Base-by-base conservation (phyloP, 2,888 invertebrate genomes). In the Drosophila emarginata region DNA sequence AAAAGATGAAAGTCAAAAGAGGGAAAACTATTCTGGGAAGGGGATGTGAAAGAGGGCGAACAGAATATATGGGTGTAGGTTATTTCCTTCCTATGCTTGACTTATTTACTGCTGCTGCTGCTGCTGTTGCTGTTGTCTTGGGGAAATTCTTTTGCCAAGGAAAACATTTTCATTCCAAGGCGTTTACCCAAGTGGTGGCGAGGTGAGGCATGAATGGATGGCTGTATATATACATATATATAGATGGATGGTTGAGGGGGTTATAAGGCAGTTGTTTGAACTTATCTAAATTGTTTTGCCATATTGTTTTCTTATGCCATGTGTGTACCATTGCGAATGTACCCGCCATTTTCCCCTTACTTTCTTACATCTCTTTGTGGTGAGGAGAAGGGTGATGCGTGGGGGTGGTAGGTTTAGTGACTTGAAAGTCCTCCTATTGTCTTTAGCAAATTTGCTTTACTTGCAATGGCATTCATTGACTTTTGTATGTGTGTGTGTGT, bases 241-340 rank as follows among this genome's bases (percentile, higher is more conserved):
- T 21, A n/a, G 11, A 15, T 3, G 15, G 7, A 14, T 9, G 14
- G 14, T 39, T n/a, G 36, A 4, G 53, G 12, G 7, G 37, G 26
- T 37, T 23, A 53, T 11, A 61, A 65, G 85, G 74, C 77, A 79
- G 80, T 85, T 85, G 86, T 76, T 85, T 88, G 88, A 84, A 84
- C 83, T 88, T 88, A 88, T 88, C 83, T 84, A 88, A 88, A 88
- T 84, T 84, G 88, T 84, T 86, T 85, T 86, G 86, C 83, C 88
- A 88, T 84, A 84, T 84, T 88, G 86, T 88, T 88, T 82, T 85
- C 83, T 74, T 88, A 80, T 87, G 86, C 82, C 74, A 77, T 87
- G 80, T 87, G 87, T 80, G 87, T 83, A 69, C 62, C 80, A 69
- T 60, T 37, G 52, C 14, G n/a, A 58, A 37, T 32, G 51, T 61